Evolutionary conservation across 2,888 invertebrate species (phyloP).

Genomic region (Hoplodrina blanda): DNA sequence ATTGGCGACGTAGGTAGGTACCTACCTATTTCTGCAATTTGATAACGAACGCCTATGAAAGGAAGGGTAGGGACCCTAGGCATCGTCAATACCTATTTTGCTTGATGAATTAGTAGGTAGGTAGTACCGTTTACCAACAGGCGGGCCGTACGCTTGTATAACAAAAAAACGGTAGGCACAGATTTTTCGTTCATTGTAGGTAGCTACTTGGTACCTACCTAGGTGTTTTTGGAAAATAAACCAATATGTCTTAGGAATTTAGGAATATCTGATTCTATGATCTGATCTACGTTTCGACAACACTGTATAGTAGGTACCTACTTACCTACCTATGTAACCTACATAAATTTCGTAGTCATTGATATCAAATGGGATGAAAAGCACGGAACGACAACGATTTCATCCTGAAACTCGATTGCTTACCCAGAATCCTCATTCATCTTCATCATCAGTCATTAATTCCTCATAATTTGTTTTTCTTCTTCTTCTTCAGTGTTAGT

Average conservation of each 20-base stretch:
- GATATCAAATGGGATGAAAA: background rate
- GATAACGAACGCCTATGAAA: slow-evolving; percentile 26
- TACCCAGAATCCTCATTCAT: background rate
- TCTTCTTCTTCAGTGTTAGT: background rate
- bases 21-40: slow-evolving; percentile 32
- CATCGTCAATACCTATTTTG: slow-evolving; percentile 25
- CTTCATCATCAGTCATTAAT: slow-evolving; percentile 2
- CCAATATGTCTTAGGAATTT: no score
- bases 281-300: no score
- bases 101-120: no score
- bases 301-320: no score
- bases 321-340: no score
- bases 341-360: no score
- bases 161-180: background rate
- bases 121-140: no score
- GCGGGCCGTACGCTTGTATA: no score
- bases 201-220: no score
- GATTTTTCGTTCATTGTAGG: background rate
- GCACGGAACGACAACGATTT: background rate
- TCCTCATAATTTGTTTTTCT: background rate
- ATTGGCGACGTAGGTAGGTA: slow-evolving; percentile 23
- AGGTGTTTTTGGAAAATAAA: background rate
- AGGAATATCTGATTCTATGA: no score
- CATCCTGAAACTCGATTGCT: no score
- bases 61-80: background rate